Evolutionary conservation across 35 echinoderm and acorn worm genomes (phyloP), one percentile per base, ranked within the genome.

Genomic region (Stichopus chloronotus): DNA sequence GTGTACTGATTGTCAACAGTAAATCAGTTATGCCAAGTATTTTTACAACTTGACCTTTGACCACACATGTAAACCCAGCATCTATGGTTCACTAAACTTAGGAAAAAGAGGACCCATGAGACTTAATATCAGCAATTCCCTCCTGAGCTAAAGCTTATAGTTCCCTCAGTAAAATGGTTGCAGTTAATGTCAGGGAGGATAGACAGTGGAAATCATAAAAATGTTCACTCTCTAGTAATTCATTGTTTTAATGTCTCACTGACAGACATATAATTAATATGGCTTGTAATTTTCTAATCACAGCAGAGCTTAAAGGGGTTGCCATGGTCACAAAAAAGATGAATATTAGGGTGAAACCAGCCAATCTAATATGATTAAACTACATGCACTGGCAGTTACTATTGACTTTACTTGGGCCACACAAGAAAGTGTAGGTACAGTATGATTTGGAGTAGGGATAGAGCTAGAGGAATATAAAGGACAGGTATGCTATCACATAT

Each of bases 1-100:
- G 61, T 11, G 11, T 65, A 65, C 61, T 5, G 19, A 43, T 14
- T 65, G 61, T 19, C 19, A 65, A 65, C 61, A 10, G 61, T 65
- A 65, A 65, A 65, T 65, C 61, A 65, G 19, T 17, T 63, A 65
- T 65, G 61, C 61, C 61, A 65, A 65, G 61, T 10, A 65, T 65
- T 65, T 65, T 65, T 65, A 65, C 61, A 65, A 65, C 61, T 65
- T 65, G 61, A 65, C 61, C 61, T 19, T 65, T 65, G 61, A 65
- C 61, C 19, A 43, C 30, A 43, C 30, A 43, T 19, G 9, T 65
- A 65, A 65, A 65, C 19, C 61, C 61, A 43, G 30, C 30, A 43
- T 43, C 30, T 43, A 43, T 43, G 30, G 30, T 43, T 43, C 30
- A 43, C 30, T 43, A 43, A 43, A 43, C 30, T 43, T 43, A 43